These are phyloP conservation scores for Cataglyphis livida DNA, from an alignment of 2,888 invertebrate species.

Conservation along the genomic window DNA sequence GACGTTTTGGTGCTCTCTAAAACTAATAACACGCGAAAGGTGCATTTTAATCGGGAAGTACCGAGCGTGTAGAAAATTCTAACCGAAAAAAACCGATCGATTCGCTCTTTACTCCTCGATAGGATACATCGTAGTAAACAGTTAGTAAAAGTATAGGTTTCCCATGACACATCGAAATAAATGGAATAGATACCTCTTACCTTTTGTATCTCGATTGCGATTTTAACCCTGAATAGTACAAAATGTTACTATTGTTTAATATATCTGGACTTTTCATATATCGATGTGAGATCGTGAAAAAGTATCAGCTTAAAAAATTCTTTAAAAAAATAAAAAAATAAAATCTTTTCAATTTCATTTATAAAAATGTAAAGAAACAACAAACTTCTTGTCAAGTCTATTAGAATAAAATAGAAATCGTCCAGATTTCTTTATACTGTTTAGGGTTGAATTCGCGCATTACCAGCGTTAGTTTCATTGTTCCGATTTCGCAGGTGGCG, in stretches of 20 bases:
- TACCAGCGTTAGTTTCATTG: constrained; percentile 74
- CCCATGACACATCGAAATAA: constrained; percentile 58
- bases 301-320: neutral
- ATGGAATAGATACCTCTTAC: constrained; percentile 55
- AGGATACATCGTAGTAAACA: constrained; percentile 48
- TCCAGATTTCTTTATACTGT: constrained; percentile 12
- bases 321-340: neutral
- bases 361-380: neutral
- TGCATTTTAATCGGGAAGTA: constrained; percentile 34
- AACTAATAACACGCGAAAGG: constrained; percentile 17
- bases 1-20: constrained; percentile 32
- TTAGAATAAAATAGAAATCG: neutral
- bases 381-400: neutral
- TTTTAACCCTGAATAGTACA: constrained; percentile 45
- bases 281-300: neutral
- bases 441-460: constrained; percentile 31
- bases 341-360: neutral
- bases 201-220: constrained; percentile 35
- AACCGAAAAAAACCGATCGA: constrained; percentile 32
- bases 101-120: constrained; percentile 26
- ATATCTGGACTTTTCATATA: neutral
- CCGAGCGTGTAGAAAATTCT: constrained; percentile 39
- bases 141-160: constrained; percentile 44
- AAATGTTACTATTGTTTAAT: neutral
- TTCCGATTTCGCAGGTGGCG: constrained; percentile 83